These are phyloP conservation scores for Festucalex cinctus DNA, from an alignment of 2,113 vertebrate species.

Conservation along the genomic window DNA sequence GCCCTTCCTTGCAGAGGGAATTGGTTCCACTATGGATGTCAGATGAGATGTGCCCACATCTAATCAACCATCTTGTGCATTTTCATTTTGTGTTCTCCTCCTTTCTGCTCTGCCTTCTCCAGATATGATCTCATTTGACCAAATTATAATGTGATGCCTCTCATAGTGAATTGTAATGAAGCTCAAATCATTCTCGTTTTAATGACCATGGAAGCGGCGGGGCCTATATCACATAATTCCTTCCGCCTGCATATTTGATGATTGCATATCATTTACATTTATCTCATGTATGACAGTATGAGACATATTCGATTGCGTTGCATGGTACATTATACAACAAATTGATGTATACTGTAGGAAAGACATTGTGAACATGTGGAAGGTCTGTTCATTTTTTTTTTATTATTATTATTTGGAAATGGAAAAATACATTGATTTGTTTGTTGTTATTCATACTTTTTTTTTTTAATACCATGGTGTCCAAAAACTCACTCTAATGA, in stretches of 20 bases:
- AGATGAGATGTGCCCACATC: slow-evolving; percentile 44
- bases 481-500: too few relatives aligned
- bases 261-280: slow-evolving; percentile 21
- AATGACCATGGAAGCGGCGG: slow-evolving; percentile 21
- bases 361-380: background rate
- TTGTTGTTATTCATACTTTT: background rate
- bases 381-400: background rate
- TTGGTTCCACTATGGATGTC: slow-evolving; percentile 43
- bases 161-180: slow-evolving; percentile 46
- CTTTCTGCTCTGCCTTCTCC: slow-evolving; percentile 8
- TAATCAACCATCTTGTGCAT: slow-evolving; percentile 23
- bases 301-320: slow-evolving; percentile 4
- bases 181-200: slow-evolving; percentile 42
- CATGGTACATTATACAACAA: background rate
- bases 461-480: background rate
- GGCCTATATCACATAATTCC: slow-evolving; percentile 22
- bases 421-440: background rate
- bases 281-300: background rate
- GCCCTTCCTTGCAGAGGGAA: slow-evolving; percentile 44
- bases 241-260: slow-evolving; percentile 18
- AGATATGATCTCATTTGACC: slow-evolving; percentile 50
- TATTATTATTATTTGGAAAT: too few relatives aligned
- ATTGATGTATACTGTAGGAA: background rate
- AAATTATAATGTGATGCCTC: slow-evolving; percentile 34
- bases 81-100: slow-evolving; percentile 2